phyloP scores from a whole-genome alignment of 2,888 invertebrate species.

The Hylaea fasciaria region DNA sequence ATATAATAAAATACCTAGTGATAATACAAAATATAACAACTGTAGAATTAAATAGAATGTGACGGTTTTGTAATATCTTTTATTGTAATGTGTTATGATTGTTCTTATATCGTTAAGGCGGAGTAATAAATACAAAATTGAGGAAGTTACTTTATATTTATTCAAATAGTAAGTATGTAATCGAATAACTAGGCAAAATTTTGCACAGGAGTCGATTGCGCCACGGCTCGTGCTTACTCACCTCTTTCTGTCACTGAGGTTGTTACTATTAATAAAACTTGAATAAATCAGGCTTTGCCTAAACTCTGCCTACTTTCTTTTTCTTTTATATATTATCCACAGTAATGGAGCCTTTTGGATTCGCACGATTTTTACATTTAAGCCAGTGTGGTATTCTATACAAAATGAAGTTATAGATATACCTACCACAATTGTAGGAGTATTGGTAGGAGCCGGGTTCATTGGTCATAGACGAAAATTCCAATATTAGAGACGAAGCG shows the following conservation, averaged over 20 bases:
- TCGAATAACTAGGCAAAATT: background rate
- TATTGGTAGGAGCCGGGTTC: too few species aligned
- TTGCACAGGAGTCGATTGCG: slow-evolving; percentile 15
- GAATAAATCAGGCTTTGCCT: slow-evolving; percentile 4
- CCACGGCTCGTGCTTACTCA: slow-evolving; percentile 11
- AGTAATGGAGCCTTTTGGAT: too few species aligned
- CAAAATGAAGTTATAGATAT: too few species aligned
- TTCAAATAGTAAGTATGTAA: too few species aligned
- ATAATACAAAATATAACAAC: background rate
- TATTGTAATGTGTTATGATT: slow-evolving; percentile 3
- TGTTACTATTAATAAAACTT: slow-evolving; percentile 4
- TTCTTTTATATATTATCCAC: slow-evolving; percentile 4
- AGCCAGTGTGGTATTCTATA: too few species aligned
- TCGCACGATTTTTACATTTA: too few species aligned
- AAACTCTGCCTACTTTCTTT: slow-evolving; percentile 24
- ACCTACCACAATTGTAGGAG: too few species aligned
- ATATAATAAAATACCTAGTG: background rate
- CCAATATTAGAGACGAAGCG: too few species aligned
- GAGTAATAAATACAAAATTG: background rate
- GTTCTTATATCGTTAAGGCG: slow-evolving; percentile 13
- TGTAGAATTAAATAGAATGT: slow-evolving; percentile 8
- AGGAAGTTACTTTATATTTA: too few species aligned
- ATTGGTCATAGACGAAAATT: too few species aligned
- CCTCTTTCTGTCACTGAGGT: slow-evolving; percentile 8
- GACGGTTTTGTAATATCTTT: slow-evolving; percentile 16